Percentiles rank a stretch among this genome's conserved stretches.
Evolutionary conservation across 2,888 invertebrate genomes (phyloP).

Genomic region (Scotopteryx bipunctaria): DNA sequence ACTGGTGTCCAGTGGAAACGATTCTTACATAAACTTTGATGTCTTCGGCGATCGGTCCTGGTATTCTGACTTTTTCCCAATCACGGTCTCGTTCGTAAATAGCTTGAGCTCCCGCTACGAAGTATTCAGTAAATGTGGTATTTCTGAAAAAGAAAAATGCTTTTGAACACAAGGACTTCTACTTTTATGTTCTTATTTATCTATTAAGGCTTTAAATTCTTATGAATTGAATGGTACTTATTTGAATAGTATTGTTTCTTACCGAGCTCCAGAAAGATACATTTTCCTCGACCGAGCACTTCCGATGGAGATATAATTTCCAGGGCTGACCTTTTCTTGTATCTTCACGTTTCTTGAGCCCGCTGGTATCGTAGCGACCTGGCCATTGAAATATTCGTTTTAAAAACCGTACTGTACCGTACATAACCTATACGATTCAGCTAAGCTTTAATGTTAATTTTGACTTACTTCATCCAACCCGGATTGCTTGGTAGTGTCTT

Average conservation of each 20-base stretch:
- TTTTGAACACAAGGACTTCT: no score
- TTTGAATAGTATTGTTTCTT: conserved; percentile 47
- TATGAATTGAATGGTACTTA: no score
- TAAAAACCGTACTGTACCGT: no score
- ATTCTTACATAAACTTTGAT: conserved; percentile 92
- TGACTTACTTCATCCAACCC: conserved; percentile 82
- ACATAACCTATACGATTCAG: background rate
- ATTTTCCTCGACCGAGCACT: conserved; percentile 87
- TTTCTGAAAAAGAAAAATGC: conserved; percentile 83
- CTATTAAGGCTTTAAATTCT: no score
- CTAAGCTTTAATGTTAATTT: no score
- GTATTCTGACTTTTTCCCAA: conserved; percentile 91
- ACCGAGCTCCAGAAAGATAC: conserved; percentile 92
- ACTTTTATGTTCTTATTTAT: no score
- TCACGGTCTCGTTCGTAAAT: conserved; percentile 91
- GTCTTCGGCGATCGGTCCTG: conserved; percentile 91
- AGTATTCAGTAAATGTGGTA: conserved; percentile 90
- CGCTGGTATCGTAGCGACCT: conserved; percentile 89
- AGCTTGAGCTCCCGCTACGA: conserved; percentile 90
- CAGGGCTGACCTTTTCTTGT: conserved; percentile 89
- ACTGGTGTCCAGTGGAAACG: no score
- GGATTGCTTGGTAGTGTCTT: conserved; percentile 80
- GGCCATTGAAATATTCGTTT: conserved; percentile 23
- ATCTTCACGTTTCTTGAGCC: conserved; percentile 91
- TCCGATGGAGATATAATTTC: conserved; percentile 91